Evolutionary conservation across 2,797 vertebrate genomes (phyloP), one percentile per base, ranked within the genome.

Genomic region (Sphenopsis melanotis): DNA sequence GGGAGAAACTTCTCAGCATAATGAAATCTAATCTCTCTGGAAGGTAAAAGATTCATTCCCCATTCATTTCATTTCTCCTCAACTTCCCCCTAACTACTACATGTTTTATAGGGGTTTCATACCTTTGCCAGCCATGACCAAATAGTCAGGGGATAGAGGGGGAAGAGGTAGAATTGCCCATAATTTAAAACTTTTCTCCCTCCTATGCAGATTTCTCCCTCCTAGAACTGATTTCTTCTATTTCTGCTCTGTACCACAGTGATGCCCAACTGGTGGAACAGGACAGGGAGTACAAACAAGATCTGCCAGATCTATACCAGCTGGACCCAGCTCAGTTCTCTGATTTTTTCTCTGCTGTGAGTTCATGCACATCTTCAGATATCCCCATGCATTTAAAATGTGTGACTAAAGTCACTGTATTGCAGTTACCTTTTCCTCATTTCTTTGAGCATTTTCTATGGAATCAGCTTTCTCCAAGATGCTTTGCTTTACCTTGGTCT

Each of bases 21-120:
- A 94, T 77, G 80, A 97, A 94, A 91, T 85, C 79, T 88, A 89
- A 89, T 93, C 61, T 95, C 75, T 79, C 79, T 64, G 24, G 41
- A 81, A 89, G 34, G n/a, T 27, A 71, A 78, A 88, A 86, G 22
- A 87, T 89, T 87, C 27, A 64, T 42, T 81, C 21, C 39, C 39
- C 36, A 3, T 59, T 83, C 36, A 30, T 36, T 84, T 86, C 19
- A 50, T 74, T 39, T 85, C 77, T 89, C 56, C 39, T 93, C 66
- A 86, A 14, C 34, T 66, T 92, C 26, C 29, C 15, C 78, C 41
- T 60, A 60, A 69, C 53, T 90, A 34, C n/a, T 70, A 4, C 21
- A 42, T n/a, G 14, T 69, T 83, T 74, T 41, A 32, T 39, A 65
- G 36, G n/a, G 8, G 47, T 72, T 91, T 84, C 44, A 66, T 29